Evolutionary conservation across 1,140 invertebrate genomes (phyloP).

Genomic region (Drosophila pachea): DNA sequence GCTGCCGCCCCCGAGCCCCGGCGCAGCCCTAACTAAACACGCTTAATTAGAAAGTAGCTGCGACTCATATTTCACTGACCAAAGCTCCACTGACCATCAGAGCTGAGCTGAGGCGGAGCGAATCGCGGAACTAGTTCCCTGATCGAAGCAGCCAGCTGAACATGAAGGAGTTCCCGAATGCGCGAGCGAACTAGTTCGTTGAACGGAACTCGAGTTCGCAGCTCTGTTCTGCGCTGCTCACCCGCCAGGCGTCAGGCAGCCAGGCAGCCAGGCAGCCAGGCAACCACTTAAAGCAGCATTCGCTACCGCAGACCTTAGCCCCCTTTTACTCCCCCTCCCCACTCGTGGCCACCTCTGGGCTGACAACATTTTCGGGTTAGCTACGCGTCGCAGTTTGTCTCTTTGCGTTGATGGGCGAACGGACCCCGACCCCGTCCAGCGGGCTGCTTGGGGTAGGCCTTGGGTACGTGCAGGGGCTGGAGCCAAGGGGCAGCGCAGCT

Average conservation of each 20-base stretch:
- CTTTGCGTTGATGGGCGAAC: conserved; percentile 4
- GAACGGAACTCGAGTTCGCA: background rate
- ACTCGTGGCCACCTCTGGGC: background rate
- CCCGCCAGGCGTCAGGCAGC: background rate
- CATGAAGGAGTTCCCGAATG: too few species aligned
- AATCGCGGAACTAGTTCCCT: background rate
- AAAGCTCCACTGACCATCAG: conserved; percentile 7
- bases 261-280: background rate
- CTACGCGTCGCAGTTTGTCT: conserved; percentile 19
- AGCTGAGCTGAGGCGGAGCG: background rate
- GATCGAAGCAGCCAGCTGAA: background rate
- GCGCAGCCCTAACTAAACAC: conserved; percentile 65
- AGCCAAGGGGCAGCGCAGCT: conserved; percentile 1
- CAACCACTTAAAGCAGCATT: background rate
- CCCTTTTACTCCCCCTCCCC: background rate
- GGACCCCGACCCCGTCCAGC: background rate
- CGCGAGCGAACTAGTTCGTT: background rate
- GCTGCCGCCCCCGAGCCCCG: background rate
- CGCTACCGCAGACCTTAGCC: conserved; percentile 2
- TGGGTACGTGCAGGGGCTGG: background rate
- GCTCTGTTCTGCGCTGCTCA: background rate
- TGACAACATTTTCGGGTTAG: conserved; percentile 26
- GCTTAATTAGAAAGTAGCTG: conserved; percentile 76
- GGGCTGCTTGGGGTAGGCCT: background rate
- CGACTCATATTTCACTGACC: conserved; percentile 72